Conservation (phyloP, 2,888 invertebrate species). For the Clepsis dumicolana region DNA sequence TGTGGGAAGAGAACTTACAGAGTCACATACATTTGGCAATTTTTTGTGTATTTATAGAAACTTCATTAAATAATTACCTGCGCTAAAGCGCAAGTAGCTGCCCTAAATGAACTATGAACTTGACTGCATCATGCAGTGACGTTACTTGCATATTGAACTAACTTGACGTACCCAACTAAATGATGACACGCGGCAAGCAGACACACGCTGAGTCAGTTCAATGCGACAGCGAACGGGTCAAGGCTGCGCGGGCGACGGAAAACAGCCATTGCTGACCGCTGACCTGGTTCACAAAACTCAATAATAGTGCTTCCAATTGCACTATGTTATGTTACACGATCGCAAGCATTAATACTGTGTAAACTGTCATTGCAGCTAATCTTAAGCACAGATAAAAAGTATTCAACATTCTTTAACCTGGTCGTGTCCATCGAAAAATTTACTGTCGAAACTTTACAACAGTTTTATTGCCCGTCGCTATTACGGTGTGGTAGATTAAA, state of each 20-base stretch:
- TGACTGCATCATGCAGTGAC: slow-evolving; percentile 19
- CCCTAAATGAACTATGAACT: slow-evolving; percentile 25
- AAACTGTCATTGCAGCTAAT: not conserved
- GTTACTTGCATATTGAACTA: slow-evolving; percentile 14
- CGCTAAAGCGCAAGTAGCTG: not conserved
- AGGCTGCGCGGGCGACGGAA: slow-evolving; percentile 63
- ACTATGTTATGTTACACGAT: slow-evolving; percentile 36
- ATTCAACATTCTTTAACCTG: not conserved
- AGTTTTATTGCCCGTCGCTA: slow-evolving; percentile 37
- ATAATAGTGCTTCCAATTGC: slow-evolving; percentile 60
- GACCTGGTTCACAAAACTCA: slow-evolving; percentile 72
- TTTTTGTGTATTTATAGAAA: not conserved
- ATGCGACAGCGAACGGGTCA: slow-evolving; percentile 52
- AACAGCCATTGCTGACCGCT: slow-evolving; percentile 58
- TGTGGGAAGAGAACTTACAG: not conserved
- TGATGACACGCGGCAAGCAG: slow-evolving; percentile 25
- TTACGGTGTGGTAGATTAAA: slow-evolving; percentile 50
- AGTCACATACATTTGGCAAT: not conserved
- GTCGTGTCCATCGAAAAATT: slow-evolving; percentile 23
- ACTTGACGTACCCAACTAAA: slow-evolving; percentile 13
- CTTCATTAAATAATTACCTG: not conserved
- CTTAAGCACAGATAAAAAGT: not conserved
- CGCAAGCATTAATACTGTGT: slow-evolving; percentile 6
- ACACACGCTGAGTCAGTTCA: slow-evolving; percentile 36
- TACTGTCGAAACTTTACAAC: slow-evolving; percentile 39